Base-by-base conservation (phyloP, 2,888 invertebrate species). In the Dryobotodes eremita region DNA sequence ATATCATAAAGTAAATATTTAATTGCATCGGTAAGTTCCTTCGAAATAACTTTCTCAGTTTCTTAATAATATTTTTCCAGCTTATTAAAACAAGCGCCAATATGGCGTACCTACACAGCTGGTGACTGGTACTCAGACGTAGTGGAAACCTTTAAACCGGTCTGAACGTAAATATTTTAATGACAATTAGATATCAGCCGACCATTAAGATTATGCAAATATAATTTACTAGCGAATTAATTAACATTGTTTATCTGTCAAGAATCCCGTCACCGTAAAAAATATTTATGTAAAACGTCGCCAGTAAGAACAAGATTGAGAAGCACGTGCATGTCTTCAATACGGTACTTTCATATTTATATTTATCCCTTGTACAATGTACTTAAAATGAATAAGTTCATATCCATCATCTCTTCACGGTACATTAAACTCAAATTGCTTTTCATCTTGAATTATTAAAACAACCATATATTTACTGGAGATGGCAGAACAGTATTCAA, bases 181-280 rank as follows among this genome's bases (percentile, higher is more conserved):
- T 84, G 79, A 80, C 83, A 88, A 89, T 88, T 83, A 88, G 83
- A 86, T 82, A 88, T 68, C 53, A 82, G 48, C 72, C 68, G 31
- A 80, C 59, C 70, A 82, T 84, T 83, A 79, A 70, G 71, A 81
- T 79, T 82, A 79, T 84, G 85, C 65, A 87, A 88, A 90, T 90
- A 73, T 72, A 82, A 85, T 81, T 82, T 83, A 79, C 64, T 78
- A 77, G 75, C 70, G 80, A 86, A 79, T 85, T 80, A 80, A 89
- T 89, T 89, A 83, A 74, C 75, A 88, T 83, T 79, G 82, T 77
- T 79, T 83, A 76, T 68, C 72, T 57, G 61, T 71, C 77, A 82
- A 79, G 75, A 86, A 82, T 81, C 55, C 69, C 72, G 81, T 82
- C 77, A 73, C 65, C 59, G 72, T 69, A 73, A 74, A 79, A 76